Evolutionary conservation across 2,888 invertebrate species (phyloP).

Genomic region (Morpho helenor): DNA sequence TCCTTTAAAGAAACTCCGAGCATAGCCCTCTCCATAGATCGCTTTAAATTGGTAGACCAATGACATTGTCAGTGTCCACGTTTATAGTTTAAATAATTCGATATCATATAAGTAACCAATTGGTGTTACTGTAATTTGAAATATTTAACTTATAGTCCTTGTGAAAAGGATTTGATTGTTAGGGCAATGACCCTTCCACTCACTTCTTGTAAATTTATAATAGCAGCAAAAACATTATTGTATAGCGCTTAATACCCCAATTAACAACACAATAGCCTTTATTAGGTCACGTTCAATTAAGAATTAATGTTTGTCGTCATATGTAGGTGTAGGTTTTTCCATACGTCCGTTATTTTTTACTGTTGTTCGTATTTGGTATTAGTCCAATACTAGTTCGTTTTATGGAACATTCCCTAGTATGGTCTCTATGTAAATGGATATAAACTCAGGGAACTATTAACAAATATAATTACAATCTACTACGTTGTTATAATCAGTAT

Average conservation of each 20-base stretch:
- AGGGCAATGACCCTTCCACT: slow-evolving; percentile 4
- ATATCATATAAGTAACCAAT: no score
- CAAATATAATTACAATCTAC: no score
- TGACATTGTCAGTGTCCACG: no score
- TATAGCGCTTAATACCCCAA: background rate
- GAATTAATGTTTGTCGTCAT: background rate
- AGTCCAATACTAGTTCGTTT: background rate
- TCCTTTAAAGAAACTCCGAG: no score
- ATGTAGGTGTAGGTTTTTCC: background rate
- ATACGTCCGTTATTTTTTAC: slow-evolving; percentile 1
- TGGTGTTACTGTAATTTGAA: background rate
- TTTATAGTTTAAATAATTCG: no score
- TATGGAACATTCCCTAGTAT: background rate
- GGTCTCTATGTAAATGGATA: background rate
- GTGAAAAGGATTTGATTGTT: background rate
- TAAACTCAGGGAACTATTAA: no score
- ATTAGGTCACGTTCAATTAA: background rate
- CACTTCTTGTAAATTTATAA: background rate
- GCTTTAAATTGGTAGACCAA: no score
- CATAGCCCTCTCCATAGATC: no score
- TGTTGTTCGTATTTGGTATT: background rate
- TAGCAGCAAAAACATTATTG: slow-evolving; percentile 1
- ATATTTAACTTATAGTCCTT: background rate
- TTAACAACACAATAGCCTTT: background rate
- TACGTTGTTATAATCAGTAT: no score